Base-by-base conservation (phyloP, 2,888 invertebrate species). In the Slavum lentiscoides region DNA sequence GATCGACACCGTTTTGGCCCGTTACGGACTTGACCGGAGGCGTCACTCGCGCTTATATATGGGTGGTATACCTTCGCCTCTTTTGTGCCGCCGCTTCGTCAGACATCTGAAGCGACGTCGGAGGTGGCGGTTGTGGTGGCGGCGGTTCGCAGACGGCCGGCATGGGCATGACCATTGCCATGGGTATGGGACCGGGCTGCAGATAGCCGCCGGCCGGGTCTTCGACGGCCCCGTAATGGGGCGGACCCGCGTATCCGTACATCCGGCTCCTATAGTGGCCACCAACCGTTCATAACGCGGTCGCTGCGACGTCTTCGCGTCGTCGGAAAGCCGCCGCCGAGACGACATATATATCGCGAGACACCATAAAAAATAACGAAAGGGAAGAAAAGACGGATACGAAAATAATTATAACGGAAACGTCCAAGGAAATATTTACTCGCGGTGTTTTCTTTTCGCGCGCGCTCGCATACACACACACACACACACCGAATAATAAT, bases 81-180 rank as follows among this genome's bases (percentile, higher is more conserved):
- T 80, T 80, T 23, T 62, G 72, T 21, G 55, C 39, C 30, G 64
- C 55, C 30, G 64, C 55, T 64, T 80, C 80, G 9, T 80, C 80
- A 21, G 80, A n/a, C 43, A 72, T 58, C 37, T 70, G 70, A 70
- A 68, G 77, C 19, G 37, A 15, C 21, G 77, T 49, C 49, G 49
- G 49, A 3, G 49, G 49, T 49, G 49, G 5, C 15, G 64, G 80
- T 5, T 21, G 17, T 11, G 61, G 49, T 19, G 49, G 70, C 13
- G 72, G 70, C 5, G 72, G 80, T 55, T 72, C 80, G n/a, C 80
- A 72, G 30, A 80, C 64, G n/a, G 72, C 72, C 43, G 80, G 80
- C 80, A 80, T 80, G 9, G 80, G 72, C 80, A 80, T 80, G 72
- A 80, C 80, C 80, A 80, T 80, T 58, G 80, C 80, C 80, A 80